A percentile compares a stretch with the other conserved stretches of the same genome.
Evolutionary conservation across 1,140 invertebrate genomes (phyloP).

Genomic region (Magallana angulata): DNA sequence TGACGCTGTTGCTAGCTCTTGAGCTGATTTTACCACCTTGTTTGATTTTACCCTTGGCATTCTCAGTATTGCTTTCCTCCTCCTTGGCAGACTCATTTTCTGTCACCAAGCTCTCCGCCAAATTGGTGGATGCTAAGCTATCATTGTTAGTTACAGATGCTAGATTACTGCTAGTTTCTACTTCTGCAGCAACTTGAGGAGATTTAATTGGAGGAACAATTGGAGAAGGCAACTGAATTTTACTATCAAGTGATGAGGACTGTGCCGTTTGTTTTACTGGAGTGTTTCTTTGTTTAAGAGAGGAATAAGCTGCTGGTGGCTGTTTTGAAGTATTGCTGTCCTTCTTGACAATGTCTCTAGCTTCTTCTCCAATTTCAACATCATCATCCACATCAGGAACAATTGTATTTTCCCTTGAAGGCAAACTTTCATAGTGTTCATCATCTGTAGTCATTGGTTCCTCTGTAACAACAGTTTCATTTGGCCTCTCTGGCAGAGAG

Average conservation of each 20-base stretch:
- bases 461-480: conserved; percentile 1
- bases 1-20: background rate
- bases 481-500: background rate
- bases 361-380: conserved; percentile 11
- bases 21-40: background rate
- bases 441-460: background rate
- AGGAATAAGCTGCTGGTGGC: background rate
- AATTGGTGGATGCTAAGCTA: conserved; percentile 4
- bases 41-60: background rate
- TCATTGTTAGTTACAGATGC: background rate
- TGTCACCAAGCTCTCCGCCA: background rate
- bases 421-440: conserved; percentile 11
- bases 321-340: background rate
- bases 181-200: background rate
- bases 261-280: background rate
- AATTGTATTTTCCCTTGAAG: conserved; percentile 18
- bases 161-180: conserved; percentile 3
- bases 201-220: background rate
- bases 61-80: background rate
- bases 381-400: conserved; percentile 15
- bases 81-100: background rate
- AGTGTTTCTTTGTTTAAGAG: background rate
- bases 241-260: background rate
- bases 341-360: background rate
- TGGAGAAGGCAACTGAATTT: background rate